Percentiles rank a stretch among this genome's conserved stretches.
phyloP scores from a whole-genome alignment of 1,140 invertebrate species.

The Polypedilum vanderplanki region DNA sequence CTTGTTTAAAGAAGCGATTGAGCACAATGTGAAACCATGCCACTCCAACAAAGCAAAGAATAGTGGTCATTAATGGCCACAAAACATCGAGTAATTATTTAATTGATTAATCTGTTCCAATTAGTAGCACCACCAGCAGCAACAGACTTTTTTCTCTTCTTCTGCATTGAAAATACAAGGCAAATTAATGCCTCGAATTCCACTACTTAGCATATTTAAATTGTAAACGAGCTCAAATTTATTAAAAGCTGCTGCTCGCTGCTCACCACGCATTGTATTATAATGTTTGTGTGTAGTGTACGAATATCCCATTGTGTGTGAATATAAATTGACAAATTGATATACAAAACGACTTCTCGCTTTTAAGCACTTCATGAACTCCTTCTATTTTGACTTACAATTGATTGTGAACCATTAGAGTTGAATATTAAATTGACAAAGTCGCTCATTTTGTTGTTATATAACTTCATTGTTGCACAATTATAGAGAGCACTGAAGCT shows the following conservation, averaged over 20 bases:
- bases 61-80: no score
- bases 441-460: no score
- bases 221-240: slow-evolving; percentile 18
- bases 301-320: neutral
- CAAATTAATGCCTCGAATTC: neutral
- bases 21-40: no score
- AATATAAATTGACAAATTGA: slow-evolving; percentile 22
- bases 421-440: no score
- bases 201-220: neutral
- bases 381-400: neutral
- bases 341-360: slow-evolving; percentile 12
- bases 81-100: neutral
- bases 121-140: neutral
- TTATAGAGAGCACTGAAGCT: neutral
- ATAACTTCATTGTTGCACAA: neutral
- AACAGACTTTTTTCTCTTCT: neutral
- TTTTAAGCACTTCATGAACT: neutral
- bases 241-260: neutral
- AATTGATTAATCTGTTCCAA: neutral
- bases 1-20: no score
- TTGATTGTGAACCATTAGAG: no score
- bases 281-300: neutral
- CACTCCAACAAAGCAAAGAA: no score
- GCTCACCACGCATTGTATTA: no score
- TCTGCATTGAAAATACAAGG: neutral